Evolutionary conservation across 2,888 invertebrate species (phyloP).

Genomic region (Lasioglossum villosulum): DNA sequence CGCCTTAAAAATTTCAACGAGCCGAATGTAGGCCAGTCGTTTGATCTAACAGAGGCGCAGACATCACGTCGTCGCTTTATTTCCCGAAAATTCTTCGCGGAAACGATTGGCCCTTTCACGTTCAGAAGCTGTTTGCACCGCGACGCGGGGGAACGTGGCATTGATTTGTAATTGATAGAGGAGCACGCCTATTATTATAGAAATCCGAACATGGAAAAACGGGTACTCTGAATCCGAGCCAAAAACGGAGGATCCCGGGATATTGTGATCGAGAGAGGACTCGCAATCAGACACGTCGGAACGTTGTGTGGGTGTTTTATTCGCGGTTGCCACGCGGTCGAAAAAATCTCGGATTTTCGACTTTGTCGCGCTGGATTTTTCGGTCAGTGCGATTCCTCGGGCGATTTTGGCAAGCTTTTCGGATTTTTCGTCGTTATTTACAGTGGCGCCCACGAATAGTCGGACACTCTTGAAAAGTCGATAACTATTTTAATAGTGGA

Average conservation of each 20-base stretch:
- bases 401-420: background rate
- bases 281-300: background rate
- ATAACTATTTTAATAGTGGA: no score
- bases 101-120: background rate
- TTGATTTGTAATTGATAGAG: slow-evolving; percentile 5
- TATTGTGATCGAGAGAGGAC: background rate
- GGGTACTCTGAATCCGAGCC: background rate
- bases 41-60: slow-evolving; percentile 11
- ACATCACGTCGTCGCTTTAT: slow-evolving; percentile 13
- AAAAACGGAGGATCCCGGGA: background rate
- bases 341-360: background rate
- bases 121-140: background rate
- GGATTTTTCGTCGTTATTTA: background rate
- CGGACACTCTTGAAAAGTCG: no score
- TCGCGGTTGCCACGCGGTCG: background rate
- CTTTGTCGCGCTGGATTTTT: background rate
- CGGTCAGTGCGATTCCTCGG: background rate
- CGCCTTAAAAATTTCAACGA: slow-evolving; percentile 53
- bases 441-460: no score
- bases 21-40: slow-evolving; percentile 49
- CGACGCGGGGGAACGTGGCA: background rate
- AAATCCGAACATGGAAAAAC: background rate
- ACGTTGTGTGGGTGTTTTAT: background rate
- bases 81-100: slow-evolving; percentile 6
- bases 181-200: background rate